A percentile compares a stretch with the other conserved stretches of the same genome.
phyloP scores from a whole-genome alignment of 1,140 invertebrate species.

The Bombus cullumanus region DNA sequence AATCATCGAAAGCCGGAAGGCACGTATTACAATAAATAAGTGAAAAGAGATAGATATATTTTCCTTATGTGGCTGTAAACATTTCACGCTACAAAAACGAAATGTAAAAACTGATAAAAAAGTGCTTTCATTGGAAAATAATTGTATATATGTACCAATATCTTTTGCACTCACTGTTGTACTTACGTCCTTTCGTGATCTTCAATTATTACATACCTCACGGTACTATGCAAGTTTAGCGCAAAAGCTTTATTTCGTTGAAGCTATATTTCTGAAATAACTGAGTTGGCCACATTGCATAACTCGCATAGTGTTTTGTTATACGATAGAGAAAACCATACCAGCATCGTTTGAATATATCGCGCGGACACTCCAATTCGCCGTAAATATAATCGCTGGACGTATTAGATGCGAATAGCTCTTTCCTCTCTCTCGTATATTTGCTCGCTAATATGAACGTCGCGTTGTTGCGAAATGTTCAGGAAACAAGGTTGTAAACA shows the following conservation, averaged over 20 bases:
- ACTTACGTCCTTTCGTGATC: too few relatives aligned
- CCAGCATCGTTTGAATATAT: not conserved
- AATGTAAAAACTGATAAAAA: too few relatives aligned
- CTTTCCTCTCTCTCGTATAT: not conserved
- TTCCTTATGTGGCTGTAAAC: too few relatives aligned
- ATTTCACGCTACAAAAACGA: too few relatives aligned
- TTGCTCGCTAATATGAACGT: constrained; percentile 10
- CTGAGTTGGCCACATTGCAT: not conserved
- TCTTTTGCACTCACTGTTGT: too few relatives aligned
- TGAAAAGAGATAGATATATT: too few relatives aligned
- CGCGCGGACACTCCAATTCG: not conserved
- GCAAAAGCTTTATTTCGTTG: not conserved
- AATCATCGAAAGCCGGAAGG: too few relatives aligned
- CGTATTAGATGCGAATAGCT: not conserved
- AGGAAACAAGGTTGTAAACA: constrained; percentile 36
- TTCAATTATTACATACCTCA: too few relatives aligned
- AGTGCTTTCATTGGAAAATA: too few relatives aligned
- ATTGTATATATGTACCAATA: too few relatives aligned
- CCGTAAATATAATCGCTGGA: not conserved
- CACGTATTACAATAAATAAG: too few relatives aligned
- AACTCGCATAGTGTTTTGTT: not conserved
- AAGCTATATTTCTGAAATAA: not conserved
- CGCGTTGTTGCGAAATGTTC: not conserved
- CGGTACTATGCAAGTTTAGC: not conserved
- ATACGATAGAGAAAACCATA: not conserved